A percentile compares a stretch with the other conserved stretches of the same genome.
These are phyloP conservation scores for Lagenorhynchus albirostris DNA, from an alignment of 2,113 vertebrate species.

Conservation along the genomic window DNA sequence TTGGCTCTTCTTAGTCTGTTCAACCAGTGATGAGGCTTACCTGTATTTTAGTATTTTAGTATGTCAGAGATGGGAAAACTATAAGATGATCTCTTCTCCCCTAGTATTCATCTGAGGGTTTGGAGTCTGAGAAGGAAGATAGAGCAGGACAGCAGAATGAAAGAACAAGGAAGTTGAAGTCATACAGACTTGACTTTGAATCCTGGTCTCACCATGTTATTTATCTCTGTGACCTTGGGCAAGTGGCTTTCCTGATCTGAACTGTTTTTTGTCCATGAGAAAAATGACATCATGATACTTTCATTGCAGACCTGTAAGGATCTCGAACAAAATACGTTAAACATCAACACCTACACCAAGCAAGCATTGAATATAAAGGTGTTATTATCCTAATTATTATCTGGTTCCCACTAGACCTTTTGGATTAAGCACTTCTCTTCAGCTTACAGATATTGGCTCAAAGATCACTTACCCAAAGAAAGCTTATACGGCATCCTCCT, in stretches of 20 bases:
- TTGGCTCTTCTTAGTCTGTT: neutral
- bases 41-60: neutral
- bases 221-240: neutral
- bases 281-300: neutral
- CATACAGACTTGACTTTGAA: neutral
- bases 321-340: neutral
- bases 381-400: neutral
- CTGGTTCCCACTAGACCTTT: neutral
- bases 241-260: neutral
- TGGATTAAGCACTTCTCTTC: neutral
- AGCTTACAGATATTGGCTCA: neutral
- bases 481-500: neutral
- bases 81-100: neutral
- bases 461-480: neutral
- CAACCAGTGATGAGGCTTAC: neutral
- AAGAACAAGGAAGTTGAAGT: neutral
- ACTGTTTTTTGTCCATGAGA: neutral
- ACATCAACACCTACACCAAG: fast-evolving
- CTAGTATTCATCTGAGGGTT: neutral
- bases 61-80: neutral
- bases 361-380: neutral
- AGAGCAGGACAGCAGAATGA: neutral
- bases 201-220: neutral
- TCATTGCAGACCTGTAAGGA: neutral
- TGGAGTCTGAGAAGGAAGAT: neutral